Conservation (phyloP, 35 echinoderm and acorn worm species). For the Ptychodera flava region DNA sequence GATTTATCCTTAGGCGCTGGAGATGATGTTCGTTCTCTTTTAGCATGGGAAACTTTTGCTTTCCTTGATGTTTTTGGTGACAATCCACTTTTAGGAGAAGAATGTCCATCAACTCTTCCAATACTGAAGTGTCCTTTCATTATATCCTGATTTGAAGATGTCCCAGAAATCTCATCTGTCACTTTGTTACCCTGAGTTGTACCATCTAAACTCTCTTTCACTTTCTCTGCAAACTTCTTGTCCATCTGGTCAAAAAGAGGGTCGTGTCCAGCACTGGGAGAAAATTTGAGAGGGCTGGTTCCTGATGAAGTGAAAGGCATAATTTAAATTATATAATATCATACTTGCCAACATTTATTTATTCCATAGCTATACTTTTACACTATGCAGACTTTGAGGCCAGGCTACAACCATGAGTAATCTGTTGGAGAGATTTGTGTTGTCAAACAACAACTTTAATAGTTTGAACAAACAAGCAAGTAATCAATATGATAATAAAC, state of each 20-base stretch:
- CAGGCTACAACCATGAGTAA: too few relatives aligned
- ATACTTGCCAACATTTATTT: too few relatives aligned
- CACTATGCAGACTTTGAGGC: too few relatives aligned
- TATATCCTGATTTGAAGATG: conserved; percentile 7
- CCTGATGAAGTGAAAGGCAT: too few relatives aligned
- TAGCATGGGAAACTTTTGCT: conserved; percentile 41
- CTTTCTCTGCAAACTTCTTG: not conserved
- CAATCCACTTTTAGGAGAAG: conserved; percentile 75
- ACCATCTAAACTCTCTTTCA: not conserved
- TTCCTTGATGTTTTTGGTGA: conserved; percentile 69
- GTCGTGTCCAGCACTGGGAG: too few relatives aligned
- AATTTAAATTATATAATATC: too few relatives aligned
- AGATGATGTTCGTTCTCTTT: conserved; percentile 77
- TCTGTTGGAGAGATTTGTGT: too few relatives aligned
- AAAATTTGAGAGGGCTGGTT: too few relatives aligned
- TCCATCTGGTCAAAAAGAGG: not conserved
- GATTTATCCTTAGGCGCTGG: conserved; percentile 81
- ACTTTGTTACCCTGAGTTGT: not conserved
- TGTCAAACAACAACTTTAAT: too few relatives aligned
- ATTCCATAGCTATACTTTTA: too few relatives aligned
- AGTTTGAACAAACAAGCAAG: too few relatives aligned
- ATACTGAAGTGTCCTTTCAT: conserved; percentile 81
- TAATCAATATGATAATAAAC: too few relatives aligned
- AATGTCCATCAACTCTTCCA: conserved; percentile 56
- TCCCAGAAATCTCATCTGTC: not conserved